Conservation (phyloP, 1,140 invertebrate species). For the Drosophila tsacasi region DNA sequence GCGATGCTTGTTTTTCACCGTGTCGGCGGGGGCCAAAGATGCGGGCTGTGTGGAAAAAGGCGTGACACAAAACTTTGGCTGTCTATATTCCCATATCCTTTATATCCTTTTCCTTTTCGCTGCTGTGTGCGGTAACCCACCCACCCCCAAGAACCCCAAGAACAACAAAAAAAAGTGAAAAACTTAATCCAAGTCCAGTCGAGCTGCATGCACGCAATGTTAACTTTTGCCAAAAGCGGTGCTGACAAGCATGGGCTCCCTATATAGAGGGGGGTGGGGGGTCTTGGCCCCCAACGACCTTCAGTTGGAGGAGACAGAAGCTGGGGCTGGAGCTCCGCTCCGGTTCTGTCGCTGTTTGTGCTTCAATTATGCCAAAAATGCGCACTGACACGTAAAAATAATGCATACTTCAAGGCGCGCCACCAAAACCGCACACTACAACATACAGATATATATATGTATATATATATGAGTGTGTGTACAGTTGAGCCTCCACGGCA, state of each 20-base stretch:
- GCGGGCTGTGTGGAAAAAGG: slow-evolving; percentile 36
- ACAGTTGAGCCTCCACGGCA: slow-evolving; percentile 8
- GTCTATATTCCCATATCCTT: slow-evolving; percentile 44
- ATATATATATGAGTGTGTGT: not conserved
- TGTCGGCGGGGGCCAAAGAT: slow-evolving; percentile 17
- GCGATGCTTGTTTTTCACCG: slow-evolving; percentile 20
- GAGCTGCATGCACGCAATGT: slow-evolving; percentile 56
- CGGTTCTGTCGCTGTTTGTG: slow-evolving; percentile 69
- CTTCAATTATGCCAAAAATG: slow-evolving; percentile 83
- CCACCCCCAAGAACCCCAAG: not conserved
- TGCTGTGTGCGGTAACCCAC: slow-evolving; percentile 25
- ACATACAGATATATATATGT: not conserved
- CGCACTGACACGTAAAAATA: slow-evolving; percentile 83
- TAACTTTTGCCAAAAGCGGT: slow-evolving; percentile 45
- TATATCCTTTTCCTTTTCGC: slow-evolving; percentile 42
- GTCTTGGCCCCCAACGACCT: slow-evolving; percentile 37
- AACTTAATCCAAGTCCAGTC: slow-evolving; percentile 63
- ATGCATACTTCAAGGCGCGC: slow-evolving; percentile 81
- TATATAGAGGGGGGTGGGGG: not conserved
- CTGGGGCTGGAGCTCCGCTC: slow-evolving; percentile 29
- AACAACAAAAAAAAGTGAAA: slow-evolving; percentile 26
- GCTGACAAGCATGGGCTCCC: slow-evolving; percentile 12
- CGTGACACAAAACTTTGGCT: slow-evolving; percentile 42
- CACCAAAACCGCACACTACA: slow-evolving; percentile 52
- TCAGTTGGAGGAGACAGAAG: slow-evolving; percentile 21